phyloP scores from a whole-genome alignment of 2,888 invertebrate genomes.

The Archaeoteleia sp. region DNA sequence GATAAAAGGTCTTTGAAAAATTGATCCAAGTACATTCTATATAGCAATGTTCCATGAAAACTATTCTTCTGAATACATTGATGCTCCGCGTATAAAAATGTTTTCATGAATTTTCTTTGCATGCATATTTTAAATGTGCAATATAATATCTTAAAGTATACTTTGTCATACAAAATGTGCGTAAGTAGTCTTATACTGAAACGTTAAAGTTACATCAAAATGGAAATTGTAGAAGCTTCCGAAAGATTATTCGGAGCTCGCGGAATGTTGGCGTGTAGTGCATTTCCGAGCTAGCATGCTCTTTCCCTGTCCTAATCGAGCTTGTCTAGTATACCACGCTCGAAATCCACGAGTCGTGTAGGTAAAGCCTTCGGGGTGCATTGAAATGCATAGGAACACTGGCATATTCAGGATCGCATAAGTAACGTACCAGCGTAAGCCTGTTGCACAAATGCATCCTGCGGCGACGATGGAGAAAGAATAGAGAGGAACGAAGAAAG shows the following conservation, averaged over 20 bases:
- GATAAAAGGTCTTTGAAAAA: too few species aligned
- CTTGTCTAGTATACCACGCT: constrained; percentile 26
- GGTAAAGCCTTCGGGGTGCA: constrained; percentile 58
- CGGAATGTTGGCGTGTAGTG: constrained; percentile 29
- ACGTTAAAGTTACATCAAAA: constrained; percentile 44
- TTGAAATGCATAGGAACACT: constrained; percentile 66
- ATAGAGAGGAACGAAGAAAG: constrained; percentile 27
- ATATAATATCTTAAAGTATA: constrained; percentile 37
- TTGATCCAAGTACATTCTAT: too few species aligned
- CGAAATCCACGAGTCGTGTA: constrained; percentile 52
- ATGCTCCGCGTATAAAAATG: too few species aligned
- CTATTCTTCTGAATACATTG: too few species aligned
- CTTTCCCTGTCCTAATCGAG: constrained; percentile 44
- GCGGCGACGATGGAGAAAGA: constrained; percentile 48
- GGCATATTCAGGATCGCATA: constrained; percentile 67
- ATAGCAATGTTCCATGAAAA: too few species aligned
- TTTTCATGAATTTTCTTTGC: too few species aligned
- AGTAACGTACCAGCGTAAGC: constrained; percentile 65
- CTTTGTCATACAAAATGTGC: constrained; percentile 25
- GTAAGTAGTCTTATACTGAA: constrained; percentile 31
- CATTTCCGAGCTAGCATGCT: constrained; percentile 25
- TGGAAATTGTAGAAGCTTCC: constrained; percentile 38
- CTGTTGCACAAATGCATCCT: constrained; percentile 69
- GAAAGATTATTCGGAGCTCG: constrained; percentile 43
- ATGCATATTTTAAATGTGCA: too few species aligned